Percentiles rank a stretch among this genome's conserved stretches.
Conservation (phyloP, 2,797 vertebrate species). For the Pampus argenteus region DNA sequence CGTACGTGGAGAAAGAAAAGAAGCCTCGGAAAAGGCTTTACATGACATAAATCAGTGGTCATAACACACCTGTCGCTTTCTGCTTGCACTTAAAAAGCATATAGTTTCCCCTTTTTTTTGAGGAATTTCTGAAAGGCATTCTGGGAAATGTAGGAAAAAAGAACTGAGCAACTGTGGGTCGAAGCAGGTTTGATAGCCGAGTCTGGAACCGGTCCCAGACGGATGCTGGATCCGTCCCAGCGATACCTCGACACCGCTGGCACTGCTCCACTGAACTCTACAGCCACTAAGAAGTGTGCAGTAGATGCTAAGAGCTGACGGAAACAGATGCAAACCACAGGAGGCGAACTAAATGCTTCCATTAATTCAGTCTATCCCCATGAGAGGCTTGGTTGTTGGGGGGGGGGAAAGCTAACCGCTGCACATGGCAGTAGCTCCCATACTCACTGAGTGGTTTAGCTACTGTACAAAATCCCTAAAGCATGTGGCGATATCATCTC, state of each 20-base stretch:
- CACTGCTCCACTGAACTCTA: conserved; percentile 41
- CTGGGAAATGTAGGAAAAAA: background rate
- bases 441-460: conserved; percentile 26
- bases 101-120: background rate
- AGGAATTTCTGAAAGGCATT: background rate
- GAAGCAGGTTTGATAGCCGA: conserved; percentile 44
- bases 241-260: conserved; percentile 44
- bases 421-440: conserved; percentile 1
- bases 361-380: conserved; percentile 44
- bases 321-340: conserved; percentile 50
- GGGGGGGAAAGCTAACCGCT: conserved; percentile 25
- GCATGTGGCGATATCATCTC: background rate
- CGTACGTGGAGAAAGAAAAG: too few species aligned
- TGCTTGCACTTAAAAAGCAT: background rate
- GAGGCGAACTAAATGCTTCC: conserved; percentile 55
- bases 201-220: conserved; percentile 59
- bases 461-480: conserved; percentile 17
- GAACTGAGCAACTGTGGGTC: conserved; percentile 8
- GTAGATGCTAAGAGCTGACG: conserved; percentile 23
- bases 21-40: background rate
- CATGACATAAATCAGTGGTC: too few species aligned
- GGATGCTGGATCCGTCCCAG: conserved; percentile 54
- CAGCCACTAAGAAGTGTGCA: conserved; percentile 12
- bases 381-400: conserved; percentile 49
- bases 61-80: too few species aligned